phyloP scores from a whole-genome alignment of 2,888 invertebrate genomes.

The Dicyrtoma fusca region DNA sequence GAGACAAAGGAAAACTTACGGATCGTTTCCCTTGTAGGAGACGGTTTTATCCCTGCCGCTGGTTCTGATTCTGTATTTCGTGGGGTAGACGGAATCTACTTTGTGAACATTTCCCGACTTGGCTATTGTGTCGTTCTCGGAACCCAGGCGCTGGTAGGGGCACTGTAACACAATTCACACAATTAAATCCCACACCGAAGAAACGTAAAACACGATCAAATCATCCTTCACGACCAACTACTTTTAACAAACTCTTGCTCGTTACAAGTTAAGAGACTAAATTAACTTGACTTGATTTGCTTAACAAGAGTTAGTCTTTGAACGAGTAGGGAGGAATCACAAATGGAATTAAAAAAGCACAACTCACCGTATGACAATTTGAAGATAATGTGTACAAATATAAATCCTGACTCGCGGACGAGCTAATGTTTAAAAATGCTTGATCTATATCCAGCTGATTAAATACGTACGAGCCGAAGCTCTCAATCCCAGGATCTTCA shows the following conservation, averaged over 20 bases:
- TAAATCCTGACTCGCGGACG: constrained; percentile 58
- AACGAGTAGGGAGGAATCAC: background rate
- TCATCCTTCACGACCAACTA: too few species aligned
- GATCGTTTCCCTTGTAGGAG: constrained; percentile 45
- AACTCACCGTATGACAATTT: constrained; percentile 72
- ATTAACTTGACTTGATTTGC: too few species aligned
- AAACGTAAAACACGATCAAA: too few species aligned
- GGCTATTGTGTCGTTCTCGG: constrained; percentile 9
- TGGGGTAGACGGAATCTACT: constrained; percentile 46
- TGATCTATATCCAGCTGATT: constrained; percentile 68
- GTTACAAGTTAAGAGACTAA: too few species aligned
- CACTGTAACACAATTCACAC: constrained; percentile 34
- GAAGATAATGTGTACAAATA: constrained; percentile 71
- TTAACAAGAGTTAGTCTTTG: background rate
- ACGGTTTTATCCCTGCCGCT: constrained; percentile 41
- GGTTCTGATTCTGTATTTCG: constrained; percentile 51
- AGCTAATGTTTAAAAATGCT: constrained; percentile 66
- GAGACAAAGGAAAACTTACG: constrained; percentile 37
- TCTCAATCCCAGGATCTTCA: constrained; percentile 62
- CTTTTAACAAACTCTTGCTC: too few species aligned
- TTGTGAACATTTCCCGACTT: constrained; percentile 13
- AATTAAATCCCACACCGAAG: too few species aligned
- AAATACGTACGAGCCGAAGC: constrained; percentile 65
- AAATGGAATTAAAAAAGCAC: background rate
- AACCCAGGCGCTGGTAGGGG: constrained; percentile 28